Conservation (phyloP, 2,797 vertebrate genomes). For the Trichosurus vulpecula region DNA sequence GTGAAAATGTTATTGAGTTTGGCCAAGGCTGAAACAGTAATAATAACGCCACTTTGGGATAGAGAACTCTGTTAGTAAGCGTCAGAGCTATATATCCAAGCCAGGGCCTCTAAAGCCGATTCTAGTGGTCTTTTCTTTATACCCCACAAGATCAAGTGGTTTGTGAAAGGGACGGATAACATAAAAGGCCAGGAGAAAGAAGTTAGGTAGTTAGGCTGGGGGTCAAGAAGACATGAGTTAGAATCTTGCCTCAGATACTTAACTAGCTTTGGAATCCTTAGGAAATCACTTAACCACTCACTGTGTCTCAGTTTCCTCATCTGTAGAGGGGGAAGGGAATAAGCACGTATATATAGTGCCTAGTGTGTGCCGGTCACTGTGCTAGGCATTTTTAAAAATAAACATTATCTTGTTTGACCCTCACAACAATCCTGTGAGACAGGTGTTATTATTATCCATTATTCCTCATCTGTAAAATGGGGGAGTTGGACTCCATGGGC, state of each 20-base stretch:
- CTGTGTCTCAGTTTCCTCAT: neutral
- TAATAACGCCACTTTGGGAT: neutral
- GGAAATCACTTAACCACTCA: neutral
- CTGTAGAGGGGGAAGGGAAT: neutral
- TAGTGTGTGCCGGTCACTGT: neutral
- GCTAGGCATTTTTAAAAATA: neutral
- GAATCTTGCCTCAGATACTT: neutral
- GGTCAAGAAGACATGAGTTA: neutral
- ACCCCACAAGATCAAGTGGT: neutral
- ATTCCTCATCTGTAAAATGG: neutral
- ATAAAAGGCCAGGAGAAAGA: neutral
- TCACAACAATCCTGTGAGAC: neutral
- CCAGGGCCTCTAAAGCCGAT: neutral
- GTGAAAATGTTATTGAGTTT: neutral
- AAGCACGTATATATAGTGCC: neutral
- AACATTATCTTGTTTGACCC: neutral
- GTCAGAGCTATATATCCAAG: neutral
- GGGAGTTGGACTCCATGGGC: neutral
- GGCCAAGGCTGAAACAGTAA: neutral
- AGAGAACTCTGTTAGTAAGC: neutral
- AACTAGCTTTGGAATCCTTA: neutral
- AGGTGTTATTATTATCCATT: neutral
- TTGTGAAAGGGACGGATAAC: neutral
- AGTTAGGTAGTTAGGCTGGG: neutral
- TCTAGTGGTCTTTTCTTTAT: neutral